Evolutionary conservation across 2,113 vertebrate species (phyloP), one percentile per base, ranked within the genome.

Genomic region (Gallinago jamesoni): DNA sequence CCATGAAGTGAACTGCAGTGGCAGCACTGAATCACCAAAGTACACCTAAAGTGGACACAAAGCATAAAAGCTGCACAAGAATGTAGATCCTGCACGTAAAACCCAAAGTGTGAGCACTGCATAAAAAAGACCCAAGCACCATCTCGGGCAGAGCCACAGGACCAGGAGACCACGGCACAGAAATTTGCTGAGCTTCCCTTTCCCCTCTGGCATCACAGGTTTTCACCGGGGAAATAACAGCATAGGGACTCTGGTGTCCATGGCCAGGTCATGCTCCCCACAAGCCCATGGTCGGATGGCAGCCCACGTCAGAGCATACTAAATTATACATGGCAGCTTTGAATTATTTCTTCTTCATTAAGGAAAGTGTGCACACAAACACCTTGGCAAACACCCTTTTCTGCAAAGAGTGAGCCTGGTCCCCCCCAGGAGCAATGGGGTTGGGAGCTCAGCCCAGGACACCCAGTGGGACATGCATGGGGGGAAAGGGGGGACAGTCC

Each of bases 61-160:
- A 22, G 55, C 28, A 9, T 10, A 37, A 37, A 74, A 39, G 14
- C 33, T 15, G 57, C 53, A 23, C 30, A 18, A 12, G 47, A 31
- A 4, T 2, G 0, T 5, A 60, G 47, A 1, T 55, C 16, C 79
- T 3, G 37, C 52, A 20, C 16, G 14, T 1, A 56, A 52, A 79
- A 69, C 41, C 48, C 2, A 0, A 4, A 1, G 2, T 10, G 37
- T 1, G 31, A 52, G 52, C 0, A 0, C 30, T 27, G 68, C 11
- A 4, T 1, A 19, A n/a, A 25, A 24, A 28, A 59, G 28, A 80
- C 50, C 45, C 28, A 7, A 20, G 33, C 35, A 12, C 20, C 57
- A 14, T 6, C 27, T 6, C 1, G 1, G 53, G 43, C 5, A 59
- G n/a, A 69, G 50, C 24, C 12, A 43, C 13, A 4, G 56, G 37